Base-by-base conservation (phyloP, 1,140 invertebrate genomes). In the Pogonus chalceus region DNA sequence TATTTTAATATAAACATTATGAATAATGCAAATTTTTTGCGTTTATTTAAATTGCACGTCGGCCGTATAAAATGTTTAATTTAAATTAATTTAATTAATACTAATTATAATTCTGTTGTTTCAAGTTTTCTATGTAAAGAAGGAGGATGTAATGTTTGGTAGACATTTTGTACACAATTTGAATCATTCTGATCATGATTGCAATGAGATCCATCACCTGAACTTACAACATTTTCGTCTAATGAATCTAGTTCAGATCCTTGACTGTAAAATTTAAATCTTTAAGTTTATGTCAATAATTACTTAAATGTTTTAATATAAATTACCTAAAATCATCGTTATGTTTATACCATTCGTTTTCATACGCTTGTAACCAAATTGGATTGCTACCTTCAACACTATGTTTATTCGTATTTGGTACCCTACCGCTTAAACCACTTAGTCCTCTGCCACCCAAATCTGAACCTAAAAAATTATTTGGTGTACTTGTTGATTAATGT, bases 371-470 rank as follows among this genome's bases (percentile, higher is more conserved):
- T 70, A 95, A 81, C 92, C 92, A 96, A 60, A 96, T 94, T 0
- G 92, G 92, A 76, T 96, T 96, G 7, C 89, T 92, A 24, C 92
- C 92, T 71, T 94, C 90, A 2, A 88, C 83, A 61, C 90, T 92
- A 67, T 95, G 92, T 66, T 92, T 91, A 69, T 95, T 96, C 1
- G 92, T 95, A 65, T 95, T 95, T 1, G 92, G 92, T 2, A 96
- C 90, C 58, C 86, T 73, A 24, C 82, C 82, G 39, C 81, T 79
- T 14, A 80, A 77, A 60, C 77, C 81, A 35, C 80, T 79, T n/a
- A 80, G 76, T 58, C 78, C 82, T 54, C 83, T 73, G 18, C 85
- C 82, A 49, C 76, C 78, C 66, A 88, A 81, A 64, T 87, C 84
- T 1, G 85, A 87, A 61, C 90, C 63, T 69, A 60, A 62, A 61